Evolutionary conservation across 2,797 vertebrate species (phyloP).

Genomic region (Pangasius mekongensis): DNA sequence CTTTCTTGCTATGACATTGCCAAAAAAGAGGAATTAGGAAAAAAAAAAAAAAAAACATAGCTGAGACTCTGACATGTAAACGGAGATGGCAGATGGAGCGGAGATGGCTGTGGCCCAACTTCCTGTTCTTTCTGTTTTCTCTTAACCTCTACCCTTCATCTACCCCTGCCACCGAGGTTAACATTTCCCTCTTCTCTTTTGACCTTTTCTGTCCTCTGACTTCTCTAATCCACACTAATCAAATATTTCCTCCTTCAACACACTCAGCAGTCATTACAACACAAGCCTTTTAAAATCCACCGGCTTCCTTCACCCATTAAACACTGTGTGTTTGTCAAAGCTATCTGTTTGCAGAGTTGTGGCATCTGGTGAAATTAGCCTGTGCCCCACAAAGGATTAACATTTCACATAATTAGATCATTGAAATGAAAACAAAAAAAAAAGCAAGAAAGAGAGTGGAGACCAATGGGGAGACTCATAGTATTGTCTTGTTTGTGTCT

Average conservation of each 20-base stretch:
- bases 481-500: constrained; percentile 35
- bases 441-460: background rate
- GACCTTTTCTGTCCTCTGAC: constrained; percentile 36
- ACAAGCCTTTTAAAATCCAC: background rate
- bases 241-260: constrained; percentile 28
- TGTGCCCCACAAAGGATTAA: background rate
- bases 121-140: constrained; percentile 38
- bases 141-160: constrained; percentile 29
- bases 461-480: constrained; percentile 38
- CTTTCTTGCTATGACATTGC: background rate
- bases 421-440: background rate
- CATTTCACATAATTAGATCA: constrained; percentile 1
- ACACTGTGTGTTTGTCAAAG: constrained; percentile 1
- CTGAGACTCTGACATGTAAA: constrained; percentile 24
- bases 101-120: constrained; percentile 43
- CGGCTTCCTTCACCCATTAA: background rate
- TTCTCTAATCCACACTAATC: constrained; percentile 39
- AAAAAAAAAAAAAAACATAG: constrained; percentile 8
- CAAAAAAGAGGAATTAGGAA: constrained; percentile 21
- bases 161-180: constrained; percentile 16
- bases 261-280: constrained; percentile 8
- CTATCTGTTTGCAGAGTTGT: constrained; percentile 9
- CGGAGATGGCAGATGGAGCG: constrained; percentile 43
- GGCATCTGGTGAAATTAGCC: background rate
- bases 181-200: constrained; percentile 14